These are phyloP conservation scores for Crossocerus cetratus DNA, from an alignment of 2,888 invertebrate genomes.

Conservation along the genomic window DNA sequence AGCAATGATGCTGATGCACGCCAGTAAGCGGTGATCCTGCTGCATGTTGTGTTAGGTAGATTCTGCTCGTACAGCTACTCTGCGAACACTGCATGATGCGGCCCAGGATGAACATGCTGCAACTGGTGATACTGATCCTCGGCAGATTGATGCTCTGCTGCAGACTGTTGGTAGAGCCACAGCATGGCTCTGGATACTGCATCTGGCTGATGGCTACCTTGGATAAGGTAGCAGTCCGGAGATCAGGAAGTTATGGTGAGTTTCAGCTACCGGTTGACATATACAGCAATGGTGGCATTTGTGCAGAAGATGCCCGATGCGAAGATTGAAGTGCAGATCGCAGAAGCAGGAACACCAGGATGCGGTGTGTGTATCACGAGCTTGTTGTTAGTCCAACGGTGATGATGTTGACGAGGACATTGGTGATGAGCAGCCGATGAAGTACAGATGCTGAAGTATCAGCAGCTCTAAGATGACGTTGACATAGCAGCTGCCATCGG, in stretches of 20 bases:
- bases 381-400: constrained; percentile 38
- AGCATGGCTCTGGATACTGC: constrained; percentile 29
- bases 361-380: constrained; percentile 40
- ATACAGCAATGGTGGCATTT: constrained; percentile 30
- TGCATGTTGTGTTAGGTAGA: too few species aligned
- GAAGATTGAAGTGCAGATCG: constrained; percentile 32
- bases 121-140: too few species aligned
- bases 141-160: constrained; percentile 2
- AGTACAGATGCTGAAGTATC: constrained; percentile 48
- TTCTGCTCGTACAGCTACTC: too few species aligned
- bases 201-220: constrained; percentile 33
- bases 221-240: constrained; percentile 33
- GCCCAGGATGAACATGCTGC: too few species aligned
- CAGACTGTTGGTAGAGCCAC: constrained; percentile 29
- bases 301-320: constrained; percentile 27
- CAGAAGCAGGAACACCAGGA: constrained; percentile 35
- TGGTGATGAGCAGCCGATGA: constrained; percentile 12
- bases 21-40: too few species aligned
- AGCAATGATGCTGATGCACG: too few species aligned
- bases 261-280: constrained; percentile 20
- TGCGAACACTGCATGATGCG: too few species aligned
- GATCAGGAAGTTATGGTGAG: neutral
- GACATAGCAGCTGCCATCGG: constrained; percentile 58
- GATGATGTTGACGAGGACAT: constrained; percentile 36
- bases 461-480: constrained; percentile 55